phyloP scores from a whole-genome alignment of 2,888 invertebrate species.

The Saturnia pavonia region DNA sequence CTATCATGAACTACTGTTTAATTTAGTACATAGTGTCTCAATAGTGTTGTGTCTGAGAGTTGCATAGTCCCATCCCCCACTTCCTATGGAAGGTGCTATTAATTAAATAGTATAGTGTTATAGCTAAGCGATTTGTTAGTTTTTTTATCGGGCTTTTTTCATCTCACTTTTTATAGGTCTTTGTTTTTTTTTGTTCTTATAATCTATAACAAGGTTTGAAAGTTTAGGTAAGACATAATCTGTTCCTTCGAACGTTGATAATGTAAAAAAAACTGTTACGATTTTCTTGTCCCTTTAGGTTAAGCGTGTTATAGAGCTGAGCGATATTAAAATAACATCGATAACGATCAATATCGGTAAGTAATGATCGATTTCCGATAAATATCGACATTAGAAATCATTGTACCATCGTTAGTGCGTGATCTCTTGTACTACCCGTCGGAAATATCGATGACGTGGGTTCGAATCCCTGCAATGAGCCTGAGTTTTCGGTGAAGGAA shows the following conservation, averaged over 20 bases:
- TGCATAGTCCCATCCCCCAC: neutral
- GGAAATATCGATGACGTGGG: no score
- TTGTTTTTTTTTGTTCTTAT: neutral
- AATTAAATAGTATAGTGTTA: conserved; percentile 23
- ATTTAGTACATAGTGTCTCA: neutral
- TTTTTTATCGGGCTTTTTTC: neutral
- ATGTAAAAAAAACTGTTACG: neutral
- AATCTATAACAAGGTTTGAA: neutral
- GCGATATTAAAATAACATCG: no score
- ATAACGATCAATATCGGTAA: no score
- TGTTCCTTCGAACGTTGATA: neutral
- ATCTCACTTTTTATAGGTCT: neutral
- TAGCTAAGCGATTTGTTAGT: neutral
- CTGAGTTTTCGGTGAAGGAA: no score
- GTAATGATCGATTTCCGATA: no score
- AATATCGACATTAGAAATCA: no score
- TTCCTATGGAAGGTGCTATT: conserved; percentile 63
- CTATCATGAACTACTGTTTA: conserved; percentile 6
- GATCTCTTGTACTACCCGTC: no score
- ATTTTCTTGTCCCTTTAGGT: neutral
- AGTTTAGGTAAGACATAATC: neutral
- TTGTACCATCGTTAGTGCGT: no score
- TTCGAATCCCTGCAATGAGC: no score
- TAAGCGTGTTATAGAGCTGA: neutral
- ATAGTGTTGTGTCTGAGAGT: neutral